Percentiles rank a stretch among this genome's conserved stretches.
Evolutionary conservation across 1,140 invertebrate genomes (phyloP).

Genomic region (Arctopsyche grandis): DNA sequence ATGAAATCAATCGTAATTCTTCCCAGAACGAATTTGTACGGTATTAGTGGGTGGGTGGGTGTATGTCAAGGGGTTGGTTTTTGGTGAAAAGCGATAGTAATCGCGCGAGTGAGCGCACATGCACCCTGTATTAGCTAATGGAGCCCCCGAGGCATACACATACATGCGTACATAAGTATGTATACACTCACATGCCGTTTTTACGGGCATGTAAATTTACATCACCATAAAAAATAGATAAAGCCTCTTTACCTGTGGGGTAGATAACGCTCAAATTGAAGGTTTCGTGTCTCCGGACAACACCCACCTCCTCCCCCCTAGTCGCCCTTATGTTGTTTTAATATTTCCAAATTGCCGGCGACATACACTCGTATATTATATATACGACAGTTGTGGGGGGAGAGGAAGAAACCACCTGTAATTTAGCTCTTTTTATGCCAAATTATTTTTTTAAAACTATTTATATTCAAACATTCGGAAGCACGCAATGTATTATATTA

Average conservation of each 20-base stretch:
- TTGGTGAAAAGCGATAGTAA: background rate
- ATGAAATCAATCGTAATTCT: background rate
- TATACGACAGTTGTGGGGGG: background rate
- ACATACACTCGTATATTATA: background rate
- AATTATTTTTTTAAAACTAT: background rate
- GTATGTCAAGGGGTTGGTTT: background rate
- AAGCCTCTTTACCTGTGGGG: constrained; percentile 34
- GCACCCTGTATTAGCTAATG: constrained; percentile 39
- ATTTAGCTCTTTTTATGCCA: constrained; percentile 12
- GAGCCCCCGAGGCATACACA: constrained; percentile 9
- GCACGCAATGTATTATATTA: too few species aligned
- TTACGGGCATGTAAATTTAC: constrained; percentile 43
- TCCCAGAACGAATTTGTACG: too few species aligned
- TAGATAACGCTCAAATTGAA: constrained; percentile 39
- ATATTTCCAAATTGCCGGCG: constrained; percentile 33
- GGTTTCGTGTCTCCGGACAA: constrained; percentile 34
- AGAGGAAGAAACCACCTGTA: constrained; percentile 5
- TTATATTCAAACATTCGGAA: too few species aligned
- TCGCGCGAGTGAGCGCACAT: constrained; percentile 8
- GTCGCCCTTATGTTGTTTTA: constrained; percentile 38
- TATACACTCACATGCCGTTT: constrained; percentile 20
- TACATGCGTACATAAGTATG: background rate
- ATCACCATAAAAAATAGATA: constrained; percentile 44
- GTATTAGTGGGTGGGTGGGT: background rate
- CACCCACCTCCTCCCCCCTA: background rate